A percentile compares a stretch with the other conserved stretches of the same genome.
Conservation (phyloP, 2,797 vertebrate genomes). For the Diplodus sargus region DNA sequence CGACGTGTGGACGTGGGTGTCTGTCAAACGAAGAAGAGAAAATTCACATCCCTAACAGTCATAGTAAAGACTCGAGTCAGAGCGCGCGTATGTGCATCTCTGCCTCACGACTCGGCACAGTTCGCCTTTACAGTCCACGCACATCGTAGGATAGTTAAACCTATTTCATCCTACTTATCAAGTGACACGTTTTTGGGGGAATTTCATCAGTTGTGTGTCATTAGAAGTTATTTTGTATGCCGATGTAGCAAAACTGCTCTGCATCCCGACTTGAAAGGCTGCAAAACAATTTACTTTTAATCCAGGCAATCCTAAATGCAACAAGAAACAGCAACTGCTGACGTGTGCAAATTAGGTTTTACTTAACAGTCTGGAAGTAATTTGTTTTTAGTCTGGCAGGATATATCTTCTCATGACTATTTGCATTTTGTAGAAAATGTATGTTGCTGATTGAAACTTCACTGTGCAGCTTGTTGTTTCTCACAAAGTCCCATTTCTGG, state of each 20-base stretch:
- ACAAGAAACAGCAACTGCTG: slow-evolving; percentile 13
- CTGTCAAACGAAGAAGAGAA: slow-evolving; percentile 46
- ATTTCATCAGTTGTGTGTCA: slow-evolving; percentile 18
- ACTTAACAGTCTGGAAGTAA: not conserved
- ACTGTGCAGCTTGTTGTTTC: slow-evolving; percentile 9
- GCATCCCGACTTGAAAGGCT: slow-evolving; percentile 10
- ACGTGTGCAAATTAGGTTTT: slow-evolving; percentile 17
- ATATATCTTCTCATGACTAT: slow-evolving; percentile 13
- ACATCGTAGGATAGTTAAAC: slow-evolving; percentile 11
- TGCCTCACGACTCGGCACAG: slow-evolving; percentile 19
- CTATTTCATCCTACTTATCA: slow-evolving; percentile 18
- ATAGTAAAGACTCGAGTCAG: slow-evolving; percentile 38
- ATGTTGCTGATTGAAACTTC: not conserved
- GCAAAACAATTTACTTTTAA: slow-evolving; percentile 31
- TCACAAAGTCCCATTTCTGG: slow-evolving; percentile 26
- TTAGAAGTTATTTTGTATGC: slow-evolving; percentile 26
- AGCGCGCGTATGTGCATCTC: slow-evolving; percentile 23
- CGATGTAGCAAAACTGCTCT: slow-evolving; percentile 31
- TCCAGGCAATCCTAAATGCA: slow-evolving; percentile 10
- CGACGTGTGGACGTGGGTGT: slow-evolving; percentile 31
- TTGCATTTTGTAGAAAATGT: slow-evolving; percentile 11
- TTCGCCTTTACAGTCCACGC: slow-evolving; percentile 23
- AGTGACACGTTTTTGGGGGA: slow-evolving; percentile 14
- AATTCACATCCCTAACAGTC: slow-evolving; percentile 59
- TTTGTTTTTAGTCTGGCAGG: slow-evolving; percentile 5